Evolutionary conservation across 1,140 invertebrate genomes (phyloP), one percentile per base, ranked within the genome.

Genomic region (Habropoda laboriosa): DNA sequence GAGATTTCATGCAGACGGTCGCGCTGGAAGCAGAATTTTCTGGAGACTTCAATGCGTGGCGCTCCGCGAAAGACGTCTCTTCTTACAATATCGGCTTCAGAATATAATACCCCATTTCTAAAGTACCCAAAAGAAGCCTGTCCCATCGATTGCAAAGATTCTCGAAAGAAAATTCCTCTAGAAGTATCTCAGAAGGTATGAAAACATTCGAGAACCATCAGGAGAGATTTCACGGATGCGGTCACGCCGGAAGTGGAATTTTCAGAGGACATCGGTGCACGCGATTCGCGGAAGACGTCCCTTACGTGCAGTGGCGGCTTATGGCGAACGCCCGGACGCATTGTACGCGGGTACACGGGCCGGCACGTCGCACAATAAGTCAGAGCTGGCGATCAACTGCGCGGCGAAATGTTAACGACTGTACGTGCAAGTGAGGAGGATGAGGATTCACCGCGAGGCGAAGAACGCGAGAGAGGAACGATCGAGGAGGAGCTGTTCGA

Each of bases 401-500:
- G 57, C 78, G 70, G 66, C 83, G 70, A 85, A 85, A 85, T 80
- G 83, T 85, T 85, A 85, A 85, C 83, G 82, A 85, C 83, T 84
- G 68, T 57, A 81, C 66, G 53, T 60, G 60, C 51, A 42, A 2
- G n/a, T n/a, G n/a, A n/a, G n/a, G n/a, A n/a, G 30, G 51, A 27
- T 21, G 13, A 67, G 53, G 64, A 77, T 75, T 45, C 70, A 24
- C 40, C 60, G 32, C 30, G 70, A 18, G 51, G 70, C 27, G 68
- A 57, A 30, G 51, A n/a, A 53, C n/a, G 18, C 27, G n/a, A 40
- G 73, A 32, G 35, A 45, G 3, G 42, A 49, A 51, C 57, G 27
- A 42, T 45, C 24, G 49, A 7, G 63, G 32, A 53, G 21, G 21
- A 32, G 24, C 27, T 18, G 45, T 12, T 10, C 53, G 55, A 16